Evolutionary conservation across 2,797 vertebrate genomes (phyloP), one percentile per base, ranked within the genome.

Genomic region (Enteromius trimaculatus): DNA sequence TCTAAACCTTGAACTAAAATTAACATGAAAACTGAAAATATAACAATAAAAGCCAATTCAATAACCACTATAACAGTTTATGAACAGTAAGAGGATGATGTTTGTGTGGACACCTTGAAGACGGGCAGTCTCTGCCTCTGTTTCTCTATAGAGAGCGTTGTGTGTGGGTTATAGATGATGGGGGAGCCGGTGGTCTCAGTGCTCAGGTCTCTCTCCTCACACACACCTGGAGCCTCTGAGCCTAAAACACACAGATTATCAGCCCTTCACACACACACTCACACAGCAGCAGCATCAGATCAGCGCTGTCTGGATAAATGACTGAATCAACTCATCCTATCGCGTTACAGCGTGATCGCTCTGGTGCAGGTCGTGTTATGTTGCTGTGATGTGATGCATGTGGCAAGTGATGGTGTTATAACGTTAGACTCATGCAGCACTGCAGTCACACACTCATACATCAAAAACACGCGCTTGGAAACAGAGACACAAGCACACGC

Each of bases 71-170:
- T 26, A 26, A 58, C 4, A 5, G n/a, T 23, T 23, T 5, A 26
- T 13, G 11, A 26, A 60, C 1, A 26, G 11, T 62, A 26, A 29
- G 5, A 21, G 13, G 31, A 16, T 34, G 6, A 3, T 44, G 68
- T 44, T n/a, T 26, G 9, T 70, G 68, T 6, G 16, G 47, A 7
- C 94, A 99, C 98, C 97, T 98, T 98, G 91, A 99, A 99, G 83
- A 99, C 96, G 0, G 98, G 98, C 44, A 99, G 95, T 81, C 97
- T 98, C 95, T 99, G 98, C 62, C 98, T 95, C 86, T 99, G 98
- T 44, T 98, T 98, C 88, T 99, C 98, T 80, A 99, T 96, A 39
- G 98, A 99, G 77, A 99, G 95, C 8, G 98, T 93, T 13, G 95
- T 95, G 87, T 97, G 94, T 17, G 97, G 97, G 87, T 99, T 99